phyloP scores from a whole-genome alignment of 2,888 invertebrate species.

The Metallyticus violacea region DNA sequence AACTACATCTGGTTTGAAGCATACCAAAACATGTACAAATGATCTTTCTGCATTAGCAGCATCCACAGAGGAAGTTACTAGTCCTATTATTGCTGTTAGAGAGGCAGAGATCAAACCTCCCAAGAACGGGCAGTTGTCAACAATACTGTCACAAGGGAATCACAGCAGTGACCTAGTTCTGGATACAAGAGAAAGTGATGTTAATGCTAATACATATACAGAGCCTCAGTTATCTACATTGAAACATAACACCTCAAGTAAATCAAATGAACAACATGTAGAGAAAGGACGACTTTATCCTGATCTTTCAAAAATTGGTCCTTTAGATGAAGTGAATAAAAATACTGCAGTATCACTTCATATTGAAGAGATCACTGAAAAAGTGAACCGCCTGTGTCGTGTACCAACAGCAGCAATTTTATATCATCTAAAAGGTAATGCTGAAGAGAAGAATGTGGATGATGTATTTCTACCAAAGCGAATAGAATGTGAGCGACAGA shows the following conservation, averaged over 20 bases:
- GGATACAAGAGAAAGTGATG: neutral
- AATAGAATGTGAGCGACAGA: slow-evolving; percentile 21
- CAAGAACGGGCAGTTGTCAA: neutral
- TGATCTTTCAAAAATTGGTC: neutral
- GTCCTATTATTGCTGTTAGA: no score
- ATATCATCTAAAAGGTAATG: slow-evolving; percentile 34
- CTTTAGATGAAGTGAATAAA: neutral
- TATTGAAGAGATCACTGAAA: slow-evolving; percentile 34
- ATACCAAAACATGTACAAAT: neutral
- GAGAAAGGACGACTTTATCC: neutral
- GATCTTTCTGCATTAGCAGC: neutral
- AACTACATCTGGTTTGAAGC: neutral
- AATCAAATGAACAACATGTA: neutral
- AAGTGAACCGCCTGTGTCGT: slow-evolving; percentile 38
- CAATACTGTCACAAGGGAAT: neutral
- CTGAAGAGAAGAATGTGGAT: neutral
- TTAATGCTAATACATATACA: neutral
- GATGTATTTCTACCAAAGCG: slow-evolving; percentile 9
- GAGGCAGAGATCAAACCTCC: neutral
- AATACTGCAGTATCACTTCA: neutral
- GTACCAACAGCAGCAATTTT: slow-evolving; percentile 38
- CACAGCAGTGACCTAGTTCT: neutral
- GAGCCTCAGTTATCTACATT: neutral
- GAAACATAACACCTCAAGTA: no score
- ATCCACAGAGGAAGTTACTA: neutral